Evolutionary conservation across 2,113 vertebrate genomes (phyloP).

Genomic region (Eudorcas thomsonii): DNA sequence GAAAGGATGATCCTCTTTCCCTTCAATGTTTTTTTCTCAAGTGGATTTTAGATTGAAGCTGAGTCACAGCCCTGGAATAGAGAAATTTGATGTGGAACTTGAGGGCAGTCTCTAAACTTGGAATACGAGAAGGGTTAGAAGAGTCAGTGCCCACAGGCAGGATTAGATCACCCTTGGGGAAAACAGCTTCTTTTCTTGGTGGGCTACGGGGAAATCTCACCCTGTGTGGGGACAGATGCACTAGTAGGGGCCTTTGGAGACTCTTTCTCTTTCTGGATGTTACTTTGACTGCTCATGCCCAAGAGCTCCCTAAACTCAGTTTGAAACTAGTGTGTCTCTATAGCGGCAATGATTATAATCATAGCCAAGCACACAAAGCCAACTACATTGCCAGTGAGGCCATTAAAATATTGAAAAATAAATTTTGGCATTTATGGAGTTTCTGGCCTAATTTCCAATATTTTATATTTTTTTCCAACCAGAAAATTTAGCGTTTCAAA

Average conservation of each 20-base stretch:
- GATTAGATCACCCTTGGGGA: background rate
- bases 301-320: background rate
- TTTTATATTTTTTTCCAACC: background rate
- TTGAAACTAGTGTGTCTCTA: background rate
- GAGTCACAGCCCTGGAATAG: background rate
- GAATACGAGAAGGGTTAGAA: background rate
- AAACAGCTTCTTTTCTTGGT: background rate
- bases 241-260: background rate
- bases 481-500: slow-evolving; percentile 17
- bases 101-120: background rate
- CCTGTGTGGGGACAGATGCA: background rate
- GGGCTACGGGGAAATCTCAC: background rate
- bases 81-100: background rate
- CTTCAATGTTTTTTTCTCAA: slow-evolving; percentile 20
- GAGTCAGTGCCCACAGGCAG: background rate
- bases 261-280: background rate
- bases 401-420: slow-evolving; percentile 46
- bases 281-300: background rate
- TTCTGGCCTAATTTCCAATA: background rate
- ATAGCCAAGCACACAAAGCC: background rate
- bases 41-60: background rate
- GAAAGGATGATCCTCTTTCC: background rate
- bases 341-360: background rate
- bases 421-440: background rate
- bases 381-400: background rate